Percentiles rank a stretch among this genome's conserved stretches.
phyloP scores from a whole-genome alignment of 2,113 vertebrate species.

The Microcebus lehilahytsara region DNA sequence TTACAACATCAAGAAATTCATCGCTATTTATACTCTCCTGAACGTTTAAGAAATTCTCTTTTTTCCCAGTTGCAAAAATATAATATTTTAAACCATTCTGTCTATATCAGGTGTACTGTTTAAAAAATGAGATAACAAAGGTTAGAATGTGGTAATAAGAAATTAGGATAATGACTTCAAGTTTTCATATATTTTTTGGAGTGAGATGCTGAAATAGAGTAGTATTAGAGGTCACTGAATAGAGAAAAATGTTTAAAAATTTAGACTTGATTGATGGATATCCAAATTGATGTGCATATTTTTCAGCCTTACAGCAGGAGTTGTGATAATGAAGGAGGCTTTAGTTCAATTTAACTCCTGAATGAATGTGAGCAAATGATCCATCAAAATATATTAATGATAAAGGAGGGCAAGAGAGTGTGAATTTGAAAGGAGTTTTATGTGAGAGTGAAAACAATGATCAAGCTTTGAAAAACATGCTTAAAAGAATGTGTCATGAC shows the following conservation, averaged over 20 bases:
- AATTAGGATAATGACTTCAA: background rate
- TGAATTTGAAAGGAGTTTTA: background rate
- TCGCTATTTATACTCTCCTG: background rate
- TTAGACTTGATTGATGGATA: background rate
- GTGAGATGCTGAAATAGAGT: background rate
- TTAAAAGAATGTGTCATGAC: background rate
- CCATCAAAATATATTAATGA: background rate
- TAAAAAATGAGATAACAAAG: background rate
- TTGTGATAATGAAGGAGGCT: background rate
- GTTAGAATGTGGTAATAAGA: background rate
- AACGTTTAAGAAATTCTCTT: background rate
- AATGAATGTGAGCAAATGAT: background rate
- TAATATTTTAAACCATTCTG: background rate
- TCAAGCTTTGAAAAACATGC: background rate
- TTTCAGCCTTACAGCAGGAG: background rate
- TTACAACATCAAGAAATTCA: constrained; percentile 4
- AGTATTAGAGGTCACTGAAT: background rate
- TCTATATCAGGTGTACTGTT: background rate
- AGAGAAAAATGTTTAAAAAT: background rate
- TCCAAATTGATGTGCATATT: background rate
- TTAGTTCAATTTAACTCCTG: background rate
- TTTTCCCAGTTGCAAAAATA: background rate
- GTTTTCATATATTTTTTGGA: background rate
- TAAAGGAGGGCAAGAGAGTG: background rate
- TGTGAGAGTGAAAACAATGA: background rate